Evolutionary conservation across 2,888 invertebrate species (phyloP), one percentile per base, ranked within the genome.

Genomic region (Desoria tigrina): DNA sequence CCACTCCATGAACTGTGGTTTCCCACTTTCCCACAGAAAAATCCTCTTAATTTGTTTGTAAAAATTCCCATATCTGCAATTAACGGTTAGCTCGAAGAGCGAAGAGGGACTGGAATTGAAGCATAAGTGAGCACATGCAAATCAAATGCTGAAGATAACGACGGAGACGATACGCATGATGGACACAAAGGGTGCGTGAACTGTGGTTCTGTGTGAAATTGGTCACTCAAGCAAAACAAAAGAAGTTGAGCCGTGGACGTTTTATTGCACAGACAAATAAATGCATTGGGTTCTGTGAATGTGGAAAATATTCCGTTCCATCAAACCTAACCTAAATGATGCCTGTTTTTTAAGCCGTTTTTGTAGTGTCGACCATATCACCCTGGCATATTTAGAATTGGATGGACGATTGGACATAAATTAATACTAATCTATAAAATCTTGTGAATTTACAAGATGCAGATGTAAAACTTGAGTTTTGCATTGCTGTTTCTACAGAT

Each of bases 181-280:
- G 57, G 57, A 24, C 57, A 42, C 57, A 57, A 57, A 18, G 42
- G 42, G 39, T 57, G 42, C 57, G 57, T 57, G 57, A 57, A 57
- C 57, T 57, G 57, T 42, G 42, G 42, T 24, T 57, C 42, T 57
- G 57, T 57, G 57, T 57, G 57, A 57, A 57, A 57, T 57, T 57
- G 57, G 57, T 39, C 42, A 57, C 42, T 42, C 57, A 57, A 28
- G 42, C 57, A 57, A 42, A 18, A 55, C 55, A 55, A 55, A 49
- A 49, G 49, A n/a, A 21, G 49, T 49, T 21, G 11, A 49, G 16
- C 39, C 9, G n/a, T n/a, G n/a, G n/a, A n/a, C n/a, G n/a, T n/a
- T n/a, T n/a, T n/a, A n/a, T n/a, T n/a, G n/a, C n/a, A n/a, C n/a
- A n/a, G n/a, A n/a, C n/a, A n/a, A n/a, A n/a, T n/a, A n/a, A n/a